phyloP scores from a whole-genome alignment of 1,140 invertebrate genomes.

The Neelides sp. region DNA sequence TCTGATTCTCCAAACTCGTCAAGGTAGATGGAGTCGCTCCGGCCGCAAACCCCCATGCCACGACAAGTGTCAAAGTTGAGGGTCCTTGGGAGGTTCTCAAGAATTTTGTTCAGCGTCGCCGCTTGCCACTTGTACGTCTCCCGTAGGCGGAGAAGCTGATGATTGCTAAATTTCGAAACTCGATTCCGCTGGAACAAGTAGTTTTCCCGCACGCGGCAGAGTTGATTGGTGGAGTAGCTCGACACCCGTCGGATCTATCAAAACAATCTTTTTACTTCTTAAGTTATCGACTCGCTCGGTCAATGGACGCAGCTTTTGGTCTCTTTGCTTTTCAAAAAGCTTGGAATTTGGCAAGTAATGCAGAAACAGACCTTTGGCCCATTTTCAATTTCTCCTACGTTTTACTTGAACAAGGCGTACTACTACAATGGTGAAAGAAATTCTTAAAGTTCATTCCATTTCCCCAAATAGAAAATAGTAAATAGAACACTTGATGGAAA shows the following conservation, averaged over 20 bases:
- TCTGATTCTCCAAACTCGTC: constrained; percentile 40
- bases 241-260: constrained; percentile 54
- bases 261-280: too few species aligned
- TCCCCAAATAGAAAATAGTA: background rate
- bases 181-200: constrained; percentile 89
- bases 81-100: constrained; percentile 77
- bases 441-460: too few species aligned
- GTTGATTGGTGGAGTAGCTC: constrained; percentile 73
- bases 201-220: constrained; percentile 85
- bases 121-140: constrained; percentile 92
- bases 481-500: background rate
- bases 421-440: constrained; percentile 1
- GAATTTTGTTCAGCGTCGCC: constrained; percentile 80
- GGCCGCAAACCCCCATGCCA: constrained; percentile 61
- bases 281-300: too few species aligned
- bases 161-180: constrained; percentile 83
- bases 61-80: constrained; percentile 85
- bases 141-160: constrained; percentile 71
- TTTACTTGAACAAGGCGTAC: too few species aligned
- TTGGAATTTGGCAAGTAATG: too few species aligned
- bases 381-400: too few species aligned
- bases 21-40: constrained; percentile 60
- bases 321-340: too few species aligned
- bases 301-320: too few species aligned
- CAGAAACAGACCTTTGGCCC: too few species aligned